Base-by-base conservation (phyloP, 1,140 invertebrate species). In the Euura lappo region DNA sequence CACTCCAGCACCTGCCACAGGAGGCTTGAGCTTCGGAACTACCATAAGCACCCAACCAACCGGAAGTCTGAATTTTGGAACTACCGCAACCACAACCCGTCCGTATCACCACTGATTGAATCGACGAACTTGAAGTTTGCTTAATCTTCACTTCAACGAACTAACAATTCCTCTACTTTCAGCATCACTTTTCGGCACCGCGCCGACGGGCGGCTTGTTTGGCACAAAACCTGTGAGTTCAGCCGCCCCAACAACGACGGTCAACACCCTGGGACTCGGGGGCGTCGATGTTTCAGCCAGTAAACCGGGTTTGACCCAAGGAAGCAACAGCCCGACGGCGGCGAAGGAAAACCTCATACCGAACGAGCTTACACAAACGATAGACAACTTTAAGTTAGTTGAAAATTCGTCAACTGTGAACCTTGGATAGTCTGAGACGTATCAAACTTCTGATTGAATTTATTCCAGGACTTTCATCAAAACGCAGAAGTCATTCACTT, bases 401-500 rank as follows among this genome's bases (percentile, higher is more conserved):
- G 66, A 13, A 28, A 28, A 28, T 28, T 28, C 28, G 28, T 28
- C 28, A 28, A 28, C 28, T 28, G 28, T 28, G 28, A 28, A 45
- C 4, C 66, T 60, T 28, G 28, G 4, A 8, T 10, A 28, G 51
- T 28, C 11, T 6, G 2, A 72, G 42, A 42, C 4, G 3, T 69
- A 28, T 64, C 68, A 4, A 70, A 6, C 68, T 74, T 72, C 44
- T 81, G 28, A 88, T 91, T 68, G 90, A 91, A 73, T 69, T 51
- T 70, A 88, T 44, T 90, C 90, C 75, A 97, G 96, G 79, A 92
- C 92, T 71, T 93, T 93, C 87, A 93, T 96, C 0, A 96, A 96
- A 88, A 91, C 93, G 70, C 94, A 96, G 82, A 97, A 97, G 85
- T 88, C 89, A 0, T 87, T 94, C 6, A 93, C 93, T 76, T 96